A percentile compares a stretch with the other conserved stretches of the same genome.
These are phyloP conservation scores for Neogale vison DNA, from an alignment of 2,113 vertebrate genomes.

Conservation along the genomic window DNA sequence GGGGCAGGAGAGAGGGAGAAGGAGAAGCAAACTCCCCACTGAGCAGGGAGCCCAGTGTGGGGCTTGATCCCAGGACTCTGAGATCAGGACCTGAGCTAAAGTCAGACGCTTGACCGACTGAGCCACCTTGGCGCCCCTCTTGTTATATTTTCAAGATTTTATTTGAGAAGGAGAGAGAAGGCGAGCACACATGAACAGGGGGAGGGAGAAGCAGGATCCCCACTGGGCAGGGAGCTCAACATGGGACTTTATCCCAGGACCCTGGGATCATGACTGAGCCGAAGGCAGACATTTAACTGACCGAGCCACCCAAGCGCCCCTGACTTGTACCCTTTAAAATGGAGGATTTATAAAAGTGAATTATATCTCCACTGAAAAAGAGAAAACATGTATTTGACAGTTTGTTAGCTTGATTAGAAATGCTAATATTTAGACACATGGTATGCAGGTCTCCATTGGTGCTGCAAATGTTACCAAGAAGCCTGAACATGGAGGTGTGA, in stretches of 20 bases:
- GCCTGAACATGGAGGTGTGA: not conserved
- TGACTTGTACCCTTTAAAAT: not conserved
- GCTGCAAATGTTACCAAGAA: rapidly evolving
- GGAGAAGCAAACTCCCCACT: not conserved
- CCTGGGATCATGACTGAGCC: not conserved
- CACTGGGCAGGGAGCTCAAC: not conserved
- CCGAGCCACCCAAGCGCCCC: too few species aligned
- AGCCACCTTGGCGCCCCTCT: too few species aligned
- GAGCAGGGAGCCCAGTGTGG: not conserved
- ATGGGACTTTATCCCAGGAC: not conserved
- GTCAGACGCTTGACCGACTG: too few species aligned
- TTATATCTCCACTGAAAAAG: not conserved
- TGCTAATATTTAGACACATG: not conserved
- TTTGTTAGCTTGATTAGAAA: not conserved
- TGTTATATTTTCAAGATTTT: too few species aligned
- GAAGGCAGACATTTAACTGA: too few species aligned
- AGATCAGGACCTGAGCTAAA: not conserved
- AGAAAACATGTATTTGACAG: not conserved
- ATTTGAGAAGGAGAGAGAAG: too few species aligned
- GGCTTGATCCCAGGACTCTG: not conserved
- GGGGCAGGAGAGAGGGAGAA: not conserved
- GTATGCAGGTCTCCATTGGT: not conserved
- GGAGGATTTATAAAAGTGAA: not conserved
- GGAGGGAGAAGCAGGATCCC: not conserved
- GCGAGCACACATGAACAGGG: too few species aligned